A percentile compares a stretch with the other conserved stretches of the same genome.
phyloP scores from a whole-genome alignment of 2,888 invertebrate species.

The Leptinotarsa rubiginosa region DNA sequence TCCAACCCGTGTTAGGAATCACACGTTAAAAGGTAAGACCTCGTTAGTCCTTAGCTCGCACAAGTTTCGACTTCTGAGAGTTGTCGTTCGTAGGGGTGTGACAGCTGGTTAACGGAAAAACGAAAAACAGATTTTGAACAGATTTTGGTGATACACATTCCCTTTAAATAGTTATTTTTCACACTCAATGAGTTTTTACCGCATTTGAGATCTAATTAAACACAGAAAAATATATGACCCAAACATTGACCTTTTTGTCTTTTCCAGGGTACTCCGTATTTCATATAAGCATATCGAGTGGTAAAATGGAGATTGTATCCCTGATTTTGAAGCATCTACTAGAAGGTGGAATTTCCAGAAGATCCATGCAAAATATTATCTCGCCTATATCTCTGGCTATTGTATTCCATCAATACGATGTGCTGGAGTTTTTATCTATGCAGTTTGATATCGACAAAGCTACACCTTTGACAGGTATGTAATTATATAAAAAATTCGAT shows the following conservation, averaged over 20 bases:
- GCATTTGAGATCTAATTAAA: too few species aligned
- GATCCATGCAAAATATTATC: constrained; percentile 57
- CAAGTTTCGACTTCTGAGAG: too few species aligned
- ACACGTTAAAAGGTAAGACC: too few species aligned
- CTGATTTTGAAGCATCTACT: constrained; percentile 59
- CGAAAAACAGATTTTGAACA: too few species aligned
- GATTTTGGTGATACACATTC: too few species aligned
- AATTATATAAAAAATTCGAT: too few species aligned
- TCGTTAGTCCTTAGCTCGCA: too few species aligned
- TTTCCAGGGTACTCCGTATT: constrained; percentile 60
- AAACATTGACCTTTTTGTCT: not conserved
- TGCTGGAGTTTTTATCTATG: constrained; percentile 58
- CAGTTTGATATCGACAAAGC: constrained; percentile 55
- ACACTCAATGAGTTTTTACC: too few species aligned
- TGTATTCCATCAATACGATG: constrained; percentile 55
- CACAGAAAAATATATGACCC: not conserved
- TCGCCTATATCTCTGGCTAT: constrained; percentile 60
- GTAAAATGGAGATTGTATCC: constrained; percentile 57
- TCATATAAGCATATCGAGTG: constrained; percentile 58
- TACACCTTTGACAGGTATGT: constrained; percentile 52
- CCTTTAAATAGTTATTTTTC: too few species aligned
- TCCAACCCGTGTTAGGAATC: too few species aligned
- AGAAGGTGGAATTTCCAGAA: constrained; percentile 60
- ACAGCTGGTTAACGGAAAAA: too few species aligned
- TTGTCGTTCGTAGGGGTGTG: too few species aligned